Conservation (phyloP, 2,113 vertebrate species). For the Entomyzon cyanotis region DNA sequence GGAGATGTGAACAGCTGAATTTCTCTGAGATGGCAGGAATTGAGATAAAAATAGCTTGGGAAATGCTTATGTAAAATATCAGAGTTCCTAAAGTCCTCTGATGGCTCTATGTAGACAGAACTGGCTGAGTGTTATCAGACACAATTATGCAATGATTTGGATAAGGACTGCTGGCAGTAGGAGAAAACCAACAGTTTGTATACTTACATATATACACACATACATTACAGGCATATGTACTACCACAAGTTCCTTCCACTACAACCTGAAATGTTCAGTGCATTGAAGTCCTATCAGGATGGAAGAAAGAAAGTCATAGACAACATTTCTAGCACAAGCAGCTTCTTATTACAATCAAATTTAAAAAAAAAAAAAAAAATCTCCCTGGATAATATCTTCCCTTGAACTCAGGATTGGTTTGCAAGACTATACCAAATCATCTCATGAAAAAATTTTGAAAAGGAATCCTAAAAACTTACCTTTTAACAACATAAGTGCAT, state of each 20-base stretch:
- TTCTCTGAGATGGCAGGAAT: not conserved
- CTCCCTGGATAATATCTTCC: not conserved
- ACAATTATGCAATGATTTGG: not conserved
- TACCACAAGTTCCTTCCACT: not conserved
- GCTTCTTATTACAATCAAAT: not conserved
- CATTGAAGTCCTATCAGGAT: not conserved
- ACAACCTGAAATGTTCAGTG: not conserved
- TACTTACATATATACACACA: not conserved
- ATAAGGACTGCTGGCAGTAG: not conserved
- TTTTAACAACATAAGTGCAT: not conserved
- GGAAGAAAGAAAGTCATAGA: not conserved
- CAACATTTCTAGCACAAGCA: not conserved
- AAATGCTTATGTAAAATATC: not conserved
- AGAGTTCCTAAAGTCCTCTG: not conserved
- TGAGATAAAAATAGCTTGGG: not conserved
- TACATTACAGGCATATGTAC: fast-evolving
- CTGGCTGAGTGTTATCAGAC: not conserved
- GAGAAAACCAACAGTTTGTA: not conserved
- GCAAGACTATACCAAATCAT: not conserved
- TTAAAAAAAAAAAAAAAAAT: not conserved
- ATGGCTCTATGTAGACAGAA: not conserved
- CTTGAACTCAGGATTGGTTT: not conserved
- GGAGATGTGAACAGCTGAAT: not conserved
- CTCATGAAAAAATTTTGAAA: not conserved
- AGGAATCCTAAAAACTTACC: not conserved